Percentiles rank a stretch among this genome's conserved stretches.
Evolutionary conservation across 2,797 vertebrate species (phyloP).

Genomic region (Cichlasoma orientale): DNA sequence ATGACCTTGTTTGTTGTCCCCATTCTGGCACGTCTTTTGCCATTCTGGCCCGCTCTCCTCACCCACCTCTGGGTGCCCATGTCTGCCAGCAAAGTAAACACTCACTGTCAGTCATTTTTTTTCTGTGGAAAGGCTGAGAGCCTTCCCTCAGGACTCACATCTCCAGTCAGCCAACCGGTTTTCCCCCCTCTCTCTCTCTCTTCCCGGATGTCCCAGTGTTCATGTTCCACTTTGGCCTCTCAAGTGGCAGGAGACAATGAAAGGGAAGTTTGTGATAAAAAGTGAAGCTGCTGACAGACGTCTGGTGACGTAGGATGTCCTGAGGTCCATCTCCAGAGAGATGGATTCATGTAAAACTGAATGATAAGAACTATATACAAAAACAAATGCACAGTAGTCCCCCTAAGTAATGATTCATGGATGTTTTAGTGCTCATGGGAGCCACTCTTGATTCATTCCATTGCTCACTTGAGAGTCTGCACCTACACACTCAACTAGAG

Average conservation of each 20-base stretch:
- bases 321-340: conserved; percentile 39
- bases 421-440: conserved; percentile 37
- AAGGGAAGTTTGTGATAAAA: conserved; percentile 32
- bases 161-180: conserved; percentile 57
- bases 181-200: conserved; percentile 15
- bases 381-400: not conserved
- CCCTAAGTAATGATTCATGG: conserved; percentile 49
- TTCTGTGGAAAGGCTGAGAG: conserved; percentile 52
- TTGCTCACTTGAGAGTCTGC: conserved; percentile 22
- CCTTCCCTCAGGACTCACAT: conserved; percentile 48
- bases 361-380: conserved; percentile 20
- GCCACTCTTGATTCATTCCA: conserved; percentile 20
- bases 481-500: conserved; percentile 13
- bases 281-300: conserved; percentile 45
- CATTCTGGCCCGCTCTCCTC: conserved; percentile 48
- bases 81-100: conserved; percentile 65
- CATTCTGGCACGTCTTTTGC: conserved; percentile 55
- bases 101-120: conserved; percentile 72
- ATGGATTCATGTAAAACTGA: conserved; percentile 14
- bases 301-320: conserved; percentile 41
- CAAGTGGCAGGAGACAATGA: conserved; percentile 37
- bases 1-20: conserved; percentile 65
- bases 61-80: conserved; percentile 60
- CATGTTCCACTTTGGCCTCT: conserved; percentile 57
- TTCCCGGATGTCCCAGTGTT: conserved; percentile 32